These are phyloP conservation scores for Ctenomys sociabilis DNA, from an alignment of 2,113 vertebrate species.

Conservation along the genomic window DNA sequence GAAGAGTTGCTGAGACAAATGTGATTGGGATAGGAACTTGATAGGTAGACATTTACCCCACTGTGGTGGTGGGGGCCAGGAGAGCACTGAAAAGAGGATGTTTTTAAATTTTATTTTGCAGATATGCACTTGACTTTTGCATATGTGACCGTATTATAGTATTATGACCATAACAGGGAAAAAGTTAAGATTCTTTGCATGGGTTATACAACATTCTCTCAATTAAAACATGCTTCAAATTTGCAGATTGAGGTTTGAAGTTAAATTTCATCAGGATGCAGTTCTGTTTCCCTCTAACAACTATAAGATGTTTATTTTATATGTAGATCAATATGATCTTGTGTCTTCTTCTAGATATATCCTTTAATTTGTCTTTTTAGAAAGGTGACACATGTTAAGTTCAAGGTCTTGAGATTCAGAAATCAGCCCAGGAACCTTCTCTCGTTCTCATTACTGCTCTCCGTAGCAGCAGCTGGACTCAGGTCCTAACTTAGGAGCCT, in stretches of 20 bases:
- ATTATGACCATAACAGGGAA: neutral
- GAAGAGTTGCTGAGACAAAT: neutral
- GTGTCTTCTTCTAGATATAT: neutral
- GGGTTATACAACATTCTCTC: neutral
- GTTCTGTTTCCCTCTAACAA: neutral
- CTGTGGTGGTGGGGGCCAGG: no score
- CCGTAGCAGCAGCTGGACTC: neutral
- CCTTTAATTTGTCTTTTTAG: neutral
- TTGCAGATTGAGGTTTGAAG: slow-evolving; percentile 1
- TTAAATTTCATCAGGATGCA: slow-evolving; percentile 8
- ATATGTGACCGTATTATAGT: neutral
- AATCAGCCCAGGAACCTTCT: neutral
- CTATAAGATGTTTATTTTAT: neutral
- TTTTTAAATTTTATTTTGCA: neutral
- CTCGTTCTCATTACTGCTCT: neutral
- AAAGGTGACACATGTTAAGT: neutral
- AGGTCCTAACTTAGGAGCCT: neutral
- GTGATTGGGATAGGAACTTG: neutral
- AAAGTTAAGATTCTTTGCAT: neutral
- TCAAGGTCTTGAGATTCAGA: neutral
- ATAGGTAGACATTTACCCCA: neutral
- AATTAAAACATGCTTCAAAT: neutral
- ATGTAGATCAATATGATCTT: neutral
- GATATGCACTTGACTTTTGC: slow-evolving; percentile 4
- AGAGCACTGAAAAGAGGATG: neutral